Base-by-base conservation (phyloP, 2,113 vertebrate genomes). In the Ardeotis arabs region DNA sequence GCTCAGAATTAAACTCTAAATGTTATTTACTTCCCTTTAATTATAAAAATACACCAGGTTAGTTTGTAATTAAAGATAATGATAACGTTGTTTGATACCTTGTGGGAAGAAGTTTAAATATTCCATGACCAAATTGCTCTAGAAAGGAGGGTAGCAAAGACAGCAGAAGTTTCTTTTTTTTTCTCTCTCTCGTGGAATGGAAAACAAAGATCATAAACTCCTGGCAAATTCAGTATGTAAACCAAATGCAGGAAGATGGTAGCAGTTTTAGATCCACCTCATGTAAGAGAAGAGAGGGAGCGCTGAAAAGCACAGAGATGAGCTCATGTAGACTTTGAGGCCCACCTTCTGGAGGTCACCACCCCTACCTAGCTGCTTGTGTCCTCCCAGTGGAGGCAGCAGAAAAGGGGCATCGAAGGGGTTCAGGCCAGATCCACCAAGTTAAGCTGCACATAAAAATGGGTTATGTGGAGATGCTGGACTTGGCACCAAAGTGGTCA, bases 41-140 rank as follows among this genome's bases (percentile, higher is more conserved):
- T 95, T 95, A 96, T 82, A 92, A 87, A 93, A 89, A 89, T 64
- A 44, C 35, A 89, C 31, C 79, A 89, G 49, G 90, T 69, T 93
- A 73, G 60, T 83, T 91, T 96, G 80, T 97, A 97, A 97, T 97
- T 97, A 97, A 95, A 90, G 73, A 94, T 96, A 96, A 97, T 97
- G 67, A 90, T 90, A 93, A 86, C 37, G 87, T 96, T 92, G 86
- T 77, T 87, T 92, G 95, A 94, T 96, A 96, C 58, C 64, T 92
- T 82, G 68, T 96, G 96, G 92, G 86, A 95, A 93, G 59, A 76
- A 44, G 50, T 95, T 96, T 93, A 79, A 95, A 82, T 92, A 93
- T 92, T 94, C 73, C 59, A 80, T 87, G 52, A 85, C 59, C 49
- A 75, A 86, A 75, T 45, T 88, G 82, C 45, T 86, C 49, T 69